A percentile compares a stretch with the other conserved stretches of the same genome.
Conservation (phyloP, 2,113 vertebrate genomes). For the Toxostoma redivivum region DNA sequence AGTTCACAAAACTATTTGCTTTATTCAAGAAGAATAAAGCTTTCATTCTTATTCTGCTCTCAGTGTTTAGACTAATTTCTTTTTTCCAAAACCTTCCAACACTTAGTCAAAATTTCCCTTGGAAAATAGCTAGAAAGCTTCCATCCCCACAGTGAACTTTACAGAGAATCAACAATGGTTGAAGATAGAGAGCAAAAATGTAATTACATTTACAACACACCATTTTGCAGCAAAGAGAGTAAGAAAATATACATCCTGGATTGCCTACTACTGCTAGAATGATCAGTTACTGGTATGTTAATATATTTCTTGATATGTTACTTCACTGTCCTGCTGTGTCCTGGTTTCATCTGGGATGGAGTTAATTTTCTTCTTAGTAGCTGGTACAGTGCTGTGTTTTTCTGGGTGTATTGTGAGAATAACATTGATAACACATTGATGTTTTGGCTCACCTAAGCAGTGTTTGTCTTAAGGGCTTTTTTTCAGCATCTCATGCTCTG, state of each 20-base stretch:
- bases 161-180: neutral
- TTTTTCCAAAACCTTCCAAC: neutral
- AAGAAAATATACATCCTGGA: neutral
- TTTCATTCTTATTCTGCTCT: neutral
- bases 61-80: neutral
- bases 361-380: neutral
- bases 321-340: neutral
- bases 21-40: neutral
- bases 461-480: neutral
- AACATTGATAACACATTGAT: neutral
- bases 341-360: neutral
- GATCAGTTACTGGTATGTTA: neutral
- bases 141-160: neutral
- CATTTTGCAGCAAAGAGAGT: neutral
- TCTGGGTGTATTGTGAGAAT: neutral
- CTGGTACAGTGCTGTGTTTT: neutral
- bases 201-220: neutral
- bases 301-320: neutral
- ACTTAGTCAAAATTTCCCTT: neutral
- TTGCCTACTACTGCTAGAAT: neutral
- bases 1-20: neutral
- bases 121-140: neutral
- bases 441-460: neutral
- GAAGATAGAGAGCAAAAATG: neutral
- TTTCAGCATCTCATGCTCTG: rapidly evolving